Evolutionary conservation across 2,888 invertebrate species (phyloP), one percentile per base, ranked within the genome.

Genomic region (Xylocampa areola): DNA sequence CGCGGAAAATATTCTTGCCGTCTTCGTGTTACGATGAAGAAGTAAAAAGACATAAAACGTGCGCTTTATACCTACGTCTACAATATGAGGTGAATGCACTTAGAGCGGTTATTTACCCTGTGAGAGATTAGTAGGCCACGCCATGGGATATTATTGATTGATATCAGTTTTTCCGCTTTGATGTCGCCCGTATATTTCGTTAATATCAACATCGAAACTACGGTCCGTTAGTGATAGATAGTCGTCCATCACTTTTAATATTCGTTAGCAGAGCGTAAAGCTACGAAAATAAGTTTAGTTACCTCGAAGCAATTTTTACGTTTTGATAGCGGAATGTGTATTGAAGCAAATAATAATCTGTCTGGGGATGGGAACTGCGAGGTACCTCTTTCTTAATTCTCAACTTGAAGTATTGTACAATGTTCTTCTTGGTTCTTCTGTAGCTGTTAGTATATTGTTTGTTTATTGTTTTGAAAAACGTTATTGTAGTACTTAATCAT

Each of bases 131-230:
- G 76, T 79, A 79, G 81, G 78, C 62, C 80, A 81, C 75, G 81
- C 73, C 77, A 81, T 80, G 67, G 63, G 73, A 73, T 77, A 73
- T 80, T 84, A 89, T 89, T 88, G 89, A 91, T 90, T 88, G 82
- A 81, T 87, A 82, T 78, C 69, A 81, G 76, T 82, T 84, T 86
- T 85, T 81, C 79, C 77, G 76, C 75, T 76, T 59, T 52, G 55
- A 63, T 61, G 67, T 65, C 62, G 49, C 48, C 47, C 47, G 52
- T 65, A 63, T 58, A 65, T 74, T 62, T 60, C 51, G 63, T 63
- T 51, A 67, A 68, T 65, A 73, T 64, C 57, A 57, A 59, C 64
- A 58, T 39, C 40, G 45, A 60, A n/a, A 61, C 66, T 71, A 60
- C 53, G 69, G 74, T 74, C 69, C 76, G 74, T 68, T 77, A 77